Evolutionary conservation across 1,140 invertebrate species (phyloP), one percentile per base, ranked within the genome.

Genomic region (Drosophila nikananu): DNA sequence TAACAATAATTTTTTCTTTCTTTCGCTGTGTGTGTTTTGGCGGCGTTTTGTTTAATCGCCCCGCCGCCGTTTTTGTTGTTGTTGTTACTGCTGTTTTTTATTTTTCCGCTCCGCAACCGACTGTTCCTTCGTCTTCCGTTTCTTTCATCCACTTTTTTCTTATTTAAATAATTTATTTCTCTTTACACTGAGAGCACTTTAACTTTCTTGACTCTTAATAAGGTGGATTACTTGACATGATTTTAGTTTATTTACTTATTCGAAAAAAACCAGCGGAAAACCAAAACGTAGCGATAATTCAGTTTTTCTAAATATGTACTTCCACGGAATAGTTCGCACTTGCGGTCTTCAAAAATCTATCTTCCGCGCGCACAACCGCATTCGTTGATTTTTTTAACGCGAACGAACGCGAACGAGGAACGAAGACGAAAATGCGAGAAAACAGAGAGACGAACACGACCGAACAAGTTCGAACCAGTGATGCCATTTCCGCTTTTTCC

Each of bases 11-110:
- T 41, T 64, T 35, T 35, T 54, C 30, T 32, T 37, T 37, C 32
- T 25, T 83, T 78, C 37, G 37, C 49, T 68, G 73, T 77, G 71
- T 87, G 80, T 87, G 84, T 87, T 83, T 87, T 89, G 75, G 76
- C 84, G 84, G 84, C 84, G 84, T 89, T 80, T 83, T 89, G 37
- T 54, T 79, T 77, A 58, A 78, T 68, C 57, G 61, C 71, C 21
- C n/a, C 37, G 54, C 64, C 68, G 59, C 71, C 71, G 51, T 59
- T 75, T n/a, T 30, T 55, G 39, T 58, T 72, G 66, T 49, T 72
- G 66, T 63, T 77, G 37, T 32, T 52, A 27, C 32, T 65, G 48
- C 52, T 75, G 61, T 67, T 75, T 54, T 54, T 62, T 30, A 5
- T 68, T 51, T 52, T 76, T 48, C 55, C 37, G 59, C 66, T 68